Conservation (phyloP, 2,113 vertebrate species). For the Cariama cristata region DNA sequence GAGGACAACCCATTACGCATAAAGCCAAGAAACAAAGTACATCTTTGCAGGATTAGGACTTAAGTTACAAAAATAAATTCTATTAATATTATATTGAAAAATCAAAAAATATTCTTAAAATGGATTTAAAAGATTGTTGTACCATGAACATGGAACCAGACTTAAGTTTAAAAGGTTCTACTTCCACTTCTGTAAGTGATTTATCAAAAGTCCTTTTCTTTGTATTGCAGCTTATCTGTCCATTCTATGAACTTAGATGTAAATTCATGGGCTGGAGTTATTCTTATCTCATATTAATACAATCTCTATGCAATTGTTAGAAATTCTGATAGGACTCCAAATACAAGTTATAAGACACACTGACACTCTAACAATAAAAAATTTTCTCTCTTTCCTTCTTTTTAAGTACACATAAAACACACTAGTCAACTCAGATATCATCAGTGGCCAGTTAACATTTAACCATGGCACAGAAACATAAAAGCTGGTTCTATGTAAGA, state of each 20-base stretch:
- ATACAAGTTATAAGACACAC: background rate
- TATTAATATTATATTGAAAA: background rate
- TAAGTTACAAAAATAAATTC: background rate
- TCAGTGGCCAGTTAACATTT: background rate
- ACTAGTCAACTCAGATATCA: background rate
- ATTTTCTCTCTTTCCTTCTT: background rate
- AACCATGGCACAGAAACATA: background rate
- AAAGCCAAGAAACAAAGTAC: background rate
- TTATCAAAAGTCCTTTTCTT: background rate
- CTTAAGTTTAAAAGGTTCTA: background rate
- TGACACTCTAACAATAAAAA: background rate
- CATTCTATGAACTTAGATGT: background rate
- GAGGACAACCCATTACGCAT: background rate
- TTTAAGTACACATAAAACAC: background rate
- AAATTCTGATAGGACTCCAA: background rate
- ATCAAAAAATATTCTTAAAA: background rate
- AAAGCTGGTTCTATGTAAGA: background rate
- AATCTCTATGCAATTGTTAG: background rate
- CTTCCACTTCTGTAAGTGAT: background rate
- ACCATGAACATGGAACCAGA: background rate
- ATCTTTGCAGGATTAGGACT: background rate
- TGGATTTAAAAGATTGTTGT: background rate
- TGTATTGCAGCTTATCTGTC: background rate
- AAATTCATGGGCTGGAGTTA: background rate
- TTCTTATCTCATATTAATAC: background rate